Evolutionary conservation across 2,797 vertebrate species (phyloP).

Genomic region (Galaxias olidus): DNA sequence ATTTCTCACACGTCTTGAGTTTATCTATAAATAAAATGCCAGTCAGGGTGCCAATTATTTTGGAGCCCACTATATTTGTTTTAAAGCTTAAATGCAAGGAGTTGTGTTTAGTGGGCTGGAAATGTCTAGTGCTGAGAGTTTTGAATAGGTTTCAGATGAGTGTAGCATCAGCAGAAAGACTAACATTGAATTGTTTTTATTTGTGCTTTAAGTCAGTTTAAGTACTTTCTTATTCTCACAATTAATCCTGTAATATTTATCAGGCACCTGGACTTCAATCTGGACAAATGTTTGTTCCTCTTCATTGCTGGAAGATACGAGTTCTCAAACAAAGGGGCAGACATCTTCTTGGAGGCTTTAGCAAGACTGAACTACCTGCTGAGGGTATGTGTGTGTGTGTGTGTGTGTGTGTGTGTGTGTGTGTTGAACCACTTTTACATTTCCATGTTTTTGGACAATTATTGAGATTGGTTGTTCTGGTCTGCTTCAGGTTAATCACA

Average conservation of each 20-base stretch:
- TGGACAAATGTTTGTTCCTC: conserved; percentile 92
- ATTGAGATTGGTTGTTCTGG: background rate
- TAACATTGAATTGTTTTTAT: too few relatives aligned
- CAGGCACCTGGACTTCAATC: conserved; percentile 90
- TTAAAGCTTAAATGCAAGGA: too few relatives aligned
- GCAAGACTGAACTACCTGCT: conserved; percentile 92
- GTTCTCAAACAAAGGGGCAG: conserved; percentile 93
- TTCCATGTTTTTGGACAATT: background rate
- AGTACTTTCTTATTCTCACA: too few relatives aligned
- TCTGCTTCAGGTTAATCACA: conserved; percentile 83
- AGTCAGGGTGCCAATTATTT: too few relatives aligned
- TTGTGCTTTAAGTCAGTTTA: too few relatives aligned
- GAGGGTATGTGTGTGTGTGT: conserved; percentile 68
- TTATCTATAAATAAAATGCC: too few relatives aligned
- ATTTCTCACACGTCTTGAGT: too few relatives aligned
- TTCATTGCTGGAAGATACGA: conserved; percentile 94
- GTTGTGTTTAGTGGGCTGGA: too few relatives aligned
- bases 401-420: background rate
- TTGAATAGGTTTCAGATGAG: too few relatives aligned
- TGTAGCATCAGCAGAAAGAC: too few relatives aligned
- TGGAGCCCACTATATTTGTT: too few relatives aligned
- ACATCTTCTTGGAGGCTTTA: conserved; percentile 89
- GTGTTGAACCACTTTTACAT: background rate
- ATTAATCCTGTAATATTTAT: background rate
- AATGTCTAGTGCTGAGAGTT: too few relatives aligned